These are phyloP conservation scores for Junonia oenone DNA, from an alignment of 2,888 invertebrate species.

Conservation along the genomic window DNA sequence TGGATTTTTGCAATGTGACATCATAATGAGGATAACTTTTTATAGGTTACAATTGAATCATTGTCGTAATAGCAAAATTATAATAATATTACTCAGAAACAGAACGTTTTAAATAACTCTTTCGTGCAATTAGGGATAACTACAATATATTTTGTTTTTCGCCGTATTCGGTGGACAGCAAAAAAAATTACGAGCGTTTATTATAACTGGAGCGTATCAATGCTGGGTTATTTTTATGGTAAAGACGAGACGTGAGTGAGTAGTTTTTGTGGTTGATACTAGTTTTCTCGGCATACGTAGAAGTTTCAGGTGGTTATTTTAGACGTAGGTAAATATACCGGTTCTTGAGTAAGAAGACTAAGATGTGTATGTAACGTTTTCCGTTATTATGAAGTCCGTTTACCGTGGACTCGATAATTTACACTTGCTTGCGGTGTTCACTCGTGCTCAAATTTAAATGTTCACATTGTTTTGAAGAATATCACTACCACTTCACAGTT, in stretches of 20 bases:
- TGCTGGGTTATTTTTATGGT: conserved; percentile 11
- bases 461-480: conserved; percentile 47
- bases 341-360: conserved; percentile 39
- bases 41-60: conserved; percentile 10
- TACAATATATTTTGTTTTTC: conserved; percentile 15
- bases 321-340: conserved; percentile 43
- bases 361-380: conserved; percentile 46
- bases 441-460: conserved; percentile 40
- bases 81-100: conserved; percentile 3
- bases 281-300: conserved; percentile 22
- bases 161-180: background rate
- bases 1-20: conserved; percentile 18
- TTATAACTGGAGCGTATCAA: conserved; percentile 2
- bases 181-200: conserved; percentile 10
- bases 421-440: conserved; percentile 44
- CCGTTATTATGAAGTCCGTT: conserved; percentile 40
- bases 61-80: conserved; percentile 2
- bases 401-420: conserved; percentile 46
- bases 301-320: conserved; percentile 50
- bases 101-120: background rate
- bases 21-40: conserved; percentile 24
- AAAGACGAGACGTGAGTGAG: conserved; percentile 9
- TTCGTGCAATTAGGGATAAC: conserved; percentile 12
- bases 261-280: conserved; percentile 14
- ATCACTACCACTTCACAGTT: conserved; percentile 33